A percentile compares a stretch with the other conserved stretches of the same genome.
Conservation (phyloP, 2,888 invertebrate species). For the Andrena bucephala region DNA sequence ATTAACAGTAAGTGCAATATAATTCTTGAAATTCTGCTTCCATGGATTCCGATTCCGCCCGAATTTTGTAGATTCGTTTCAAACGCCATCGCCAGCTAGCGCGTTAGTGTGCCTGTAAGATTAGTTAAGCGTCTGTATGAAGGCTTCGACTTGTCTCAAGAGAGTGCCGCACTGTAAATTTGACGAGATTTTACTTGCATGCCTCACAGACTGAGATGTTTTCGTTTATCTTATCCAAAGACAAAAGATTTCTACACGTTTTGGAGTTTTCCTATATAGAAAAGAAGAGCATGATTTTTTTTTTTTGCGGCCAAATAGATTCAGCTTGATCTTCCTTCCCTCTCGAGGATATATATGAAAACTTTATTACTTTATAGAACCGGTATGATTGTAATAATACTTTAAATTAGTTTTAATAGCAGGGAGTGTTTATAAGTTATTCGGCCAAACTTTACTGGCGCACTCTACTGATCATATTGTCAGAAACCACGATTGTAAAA, state of each 20-base stretch:
- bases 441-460: too few relatives aligned
- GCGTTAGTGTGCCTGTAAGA: constrained; percentile 70
- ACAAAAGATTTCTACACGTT: constrained; percentile 44
- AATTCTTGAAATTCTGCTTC: neutral
- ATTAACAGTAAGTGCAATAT: neutral
- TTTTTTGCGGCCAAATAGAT: constrained; percentile 56
- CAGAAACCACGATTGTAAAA: too few relatives aligned
- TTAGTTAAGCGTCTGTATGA: constrained; percentile 76
- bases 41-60: neutral
- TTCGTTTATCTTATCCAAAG: constrained; percentile 60
- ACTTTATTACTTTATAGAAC: neutral
- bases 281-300: constrained; percentile 57
- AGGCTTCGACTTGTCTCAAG: constrained; percentile 74
- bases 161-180: constrained; percentile 74
- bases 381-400: neutral
- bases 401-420: neutral
- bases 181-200: constrained; percentile 68
- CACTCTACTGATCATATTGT: too few relatives aligned
- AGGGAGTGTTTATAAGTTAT: too few relatives aligned
- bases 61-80: neutral
- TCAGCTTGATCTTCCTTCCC: constrained; percentile 39
- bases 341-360: constrained; percentile 26
- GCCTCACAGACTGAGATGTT: constrained; percentile 65
- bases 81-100: constrained; percentile 41
- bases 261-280: constrained; percentile 55